Base-by-base conservation (phyloP, 2,888 invertebrate genomes). In the Agrotis exclamationis region DNA sequence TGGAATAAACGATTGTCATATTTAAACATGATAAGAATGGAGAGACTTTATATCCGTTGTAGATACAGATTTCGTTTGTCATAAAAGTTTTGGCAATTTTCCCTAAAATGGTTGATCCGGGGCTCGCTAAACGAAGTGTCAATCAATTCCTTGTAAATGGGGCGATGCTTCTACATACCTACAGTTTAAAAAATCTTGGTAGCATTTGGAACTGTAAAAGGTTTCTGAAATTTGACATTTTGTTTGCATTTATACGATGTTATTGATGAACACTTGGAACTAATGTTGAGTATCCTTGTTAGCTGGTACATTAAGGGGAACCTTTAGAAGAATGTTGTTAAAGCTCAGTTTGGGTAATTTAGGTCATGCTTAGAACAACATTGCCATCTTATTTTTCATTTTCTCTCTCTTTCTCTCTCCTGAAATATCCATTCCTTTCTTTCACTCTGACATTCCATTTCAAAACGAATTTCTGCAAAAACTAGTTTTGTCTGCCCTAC, bases 81-180 rank as follows among this genome's bases (percentile, higher is more conserved):
- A 71, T 67, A 79, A 82, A 81, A 77, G 67, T 77, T 82, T 70
- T 62, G 54, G 33, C 64, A 62, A 76, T 81, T 65, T 65, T 82
- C 58, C 47, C 59, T 66, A 18, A 50, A 70, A 71, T 48, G 47
- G 57, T 53, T 69, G 58, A 63, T 72, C 56, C 48, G 59, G 65
- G 63, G 22, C 13, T 82, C 65, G 59, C 63, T 79, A 78, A 82
- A 73, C 73, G 79, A 82, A 73, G 65, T 78, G 79, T 79, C 79
- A 82, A 79, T 82, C 82, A 79, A 78, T 68, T 79, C 51, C 18
- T 33, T 62, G 64, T 68, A 83, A 39, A 83, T 83, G 64, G 58
- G 59, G 68, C 65, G 50, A 54, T 63, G 62, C 13, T 69, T 50
- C 18, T 50, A 63, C 24, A 48, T 51, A 64, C 56, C 18, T 60